Percentiles rank a stretch among this genome's conserved stretches.
Evolutionary conservation across 1,140 invertebrate species (phyloP).

Genomic region (Eriocheir sinensis): DNA sequence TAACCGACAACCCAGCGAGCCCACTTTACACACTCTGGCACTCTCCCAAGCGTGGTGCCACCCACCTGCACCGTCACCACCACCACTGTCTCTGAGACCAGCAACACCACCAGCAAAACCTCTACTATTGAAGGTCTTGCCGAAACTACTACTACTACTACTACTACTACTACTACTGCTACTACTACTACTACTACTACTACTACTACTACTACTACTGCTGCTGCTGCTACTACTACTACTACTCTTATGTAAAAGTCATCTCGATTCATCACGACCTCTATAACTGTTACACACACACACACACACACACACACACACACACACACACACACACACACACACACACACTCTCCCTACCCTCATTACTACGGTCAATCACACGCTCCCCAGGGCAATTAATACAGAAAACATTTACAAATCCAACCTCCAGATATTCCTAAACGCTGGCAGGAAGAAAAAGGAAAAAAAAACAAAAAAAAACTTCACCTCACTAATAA

Average conservation of each 20-base stretch:
- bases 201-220: not conserved
- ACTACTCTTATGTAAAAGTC: not conserved
- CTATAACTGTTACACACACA: conserved; percentile 33
- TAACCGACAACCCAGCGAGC: not conserved
- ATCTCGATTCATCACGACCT: no score
- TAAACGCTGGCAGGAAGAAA: no score
- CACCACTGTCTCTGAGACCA: not conserved
- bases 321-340: not conserved
- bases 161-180: not conserved
- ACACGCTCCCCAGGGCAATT: no score
- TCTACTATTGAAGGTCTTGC: not conserved
- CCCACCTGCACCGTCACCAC: conserved; percentile 18
- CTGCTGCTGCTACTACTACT: not conserved
- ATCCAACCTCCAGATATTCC: no score
- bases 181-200: not conserved
- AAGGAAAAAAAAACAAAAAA: no score
- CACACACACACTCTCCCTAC: not conserved
- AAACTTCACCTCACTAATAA: no score
- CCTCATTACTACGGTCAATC: no score
- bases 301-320: conserved; percentile 40
- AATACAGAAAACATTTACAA: no score
- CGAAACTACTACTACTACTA: not conserved
- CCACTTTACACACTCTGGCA: not conserved
- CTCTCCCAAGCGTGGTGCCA: not conserved
- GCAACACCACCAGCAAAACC: not conserved